Evolutionary conservation across 2,113 vertebrate species (phyloP).

Genomic region (Leucopsar rothschildi): DNA sequence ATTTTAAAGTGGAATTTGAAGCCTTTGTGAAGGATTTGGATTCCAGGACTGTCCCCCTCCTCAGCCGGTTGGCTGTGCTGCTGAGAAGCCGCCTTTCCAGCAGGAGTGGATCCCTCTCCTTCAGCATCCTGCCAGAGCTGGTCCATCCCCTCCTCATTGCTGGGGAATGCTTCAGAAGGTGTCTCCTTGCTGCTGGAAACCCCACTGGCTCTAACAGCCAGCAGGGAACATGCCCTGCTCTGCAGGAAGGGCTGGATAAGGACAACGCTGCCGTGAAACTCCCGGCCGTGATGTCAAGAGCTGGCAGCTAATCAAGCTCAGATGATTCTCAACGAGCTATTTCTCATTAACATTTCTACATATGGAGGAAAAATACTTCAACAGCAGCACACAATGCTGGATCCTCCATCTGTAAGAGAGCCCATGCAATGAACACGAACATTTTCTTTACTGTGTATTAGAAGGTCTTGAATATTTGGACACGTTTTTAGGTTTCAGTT

Average conservation of each 20-base stretch:
- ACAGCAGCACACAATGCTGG: not conserved
- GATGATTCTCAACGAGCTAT: not conserved
- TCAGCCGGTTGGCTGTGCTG: not conserved
- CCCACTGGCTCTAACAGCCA: not conserved
- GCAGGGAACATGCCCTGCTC: not conserved
- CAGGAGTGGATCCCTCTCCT: not conserved
- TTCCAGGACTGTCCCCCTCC: not conserved
- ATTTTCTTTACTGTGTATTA: not conserved
- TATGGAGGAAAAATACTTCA: not conserved
- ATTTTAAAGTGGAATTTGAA: not conserved
- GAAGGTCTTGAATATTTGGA: not conserved
- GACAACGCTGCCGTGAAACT: not conserved
- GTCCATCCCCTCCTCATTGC: not conserved
- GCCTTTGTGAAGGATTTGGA: not conserved
- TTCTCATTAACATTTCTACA: not conserved
- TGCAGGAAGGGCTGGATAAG: not conserved
- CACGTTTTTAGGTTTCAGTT: not conserved
- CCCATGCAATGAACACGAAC: not conserved
- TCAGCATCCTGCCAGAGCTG: accelerated
- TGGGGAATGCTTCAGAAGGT: not conserved
- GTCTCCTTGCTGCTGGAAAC: not conserved
- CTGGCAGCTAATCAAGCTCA: not conserved
- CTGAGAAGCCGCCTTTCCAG: not conserved
- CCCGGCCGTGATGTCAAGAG: not conserved
- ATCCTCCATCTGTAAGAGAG: not conserved